Evolutionary conservation across 2,888 invertebrate genomes (phyloP).

Genomic region (Acleris sparsana): DNA sequence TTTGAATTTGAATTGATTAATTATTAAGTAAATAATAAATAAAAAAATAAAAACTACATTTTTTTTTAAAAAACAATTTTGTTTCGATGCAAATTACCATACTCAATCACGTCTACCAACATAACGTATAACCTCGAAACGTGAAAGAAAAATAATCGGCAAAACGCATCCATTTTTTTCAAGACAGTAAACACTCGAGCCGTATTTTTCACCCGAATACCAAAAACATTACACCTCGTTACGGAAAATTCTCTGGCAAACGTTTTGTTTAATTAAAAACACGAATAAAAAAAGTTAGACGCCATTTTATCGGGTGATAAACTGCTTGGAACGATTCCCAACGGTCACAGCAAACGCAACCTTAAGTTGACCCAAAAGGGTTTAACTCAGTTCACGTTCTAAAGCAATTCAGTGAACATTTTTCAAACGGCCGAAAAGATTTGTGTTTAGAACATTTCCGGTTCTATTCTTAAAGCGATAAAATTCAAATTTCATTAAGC

Average conservation of each 20-base stretch:
- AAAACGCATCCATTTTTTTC: conserved; percentile 17
- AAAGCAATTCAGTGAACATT: conserved; percentile 42
- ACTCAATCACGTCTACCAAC: background rate
- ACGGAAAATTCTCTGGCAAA: conserved; percentile 62
- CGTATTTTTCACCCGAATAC: conserved; percentile 51
- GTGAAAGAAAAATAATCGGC: no score
- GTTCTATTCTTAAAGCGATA: conserved; percentile 73
- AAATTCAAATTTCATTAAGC: conserved; percentile 71
- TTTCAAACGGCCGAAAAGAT: conserved; percentile 60
- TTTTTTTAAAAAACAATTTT: no score
- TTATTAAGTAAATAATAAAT: no score
- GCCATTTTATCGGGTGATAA: conserved; percentile 78
- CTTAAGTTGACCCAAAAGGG: background rate
- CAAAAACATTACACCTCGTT: conserved; percentile 59
- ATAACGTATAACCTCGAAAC: background rate
- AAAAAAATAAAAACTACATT: no score
- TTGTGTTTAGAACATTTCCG: conserved; percentile 70
- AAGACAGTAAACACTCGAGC: conserved; percentile 38
- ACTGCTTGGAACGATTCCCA: conserved; percentile 47
- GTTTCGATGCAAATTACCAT: no score
- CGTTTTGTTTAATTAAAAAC: conserved; percentile 80
- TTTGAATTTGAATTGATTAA: no score
- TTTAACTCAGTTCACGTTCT: background rate
- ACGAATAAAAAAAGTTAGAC: conserved; percentile 75
- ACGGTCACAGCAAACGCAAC: background rate